Base-by-base conservation (phyloP, 2,888 invertebrate species). In the Tipula vernalis region DNA sequence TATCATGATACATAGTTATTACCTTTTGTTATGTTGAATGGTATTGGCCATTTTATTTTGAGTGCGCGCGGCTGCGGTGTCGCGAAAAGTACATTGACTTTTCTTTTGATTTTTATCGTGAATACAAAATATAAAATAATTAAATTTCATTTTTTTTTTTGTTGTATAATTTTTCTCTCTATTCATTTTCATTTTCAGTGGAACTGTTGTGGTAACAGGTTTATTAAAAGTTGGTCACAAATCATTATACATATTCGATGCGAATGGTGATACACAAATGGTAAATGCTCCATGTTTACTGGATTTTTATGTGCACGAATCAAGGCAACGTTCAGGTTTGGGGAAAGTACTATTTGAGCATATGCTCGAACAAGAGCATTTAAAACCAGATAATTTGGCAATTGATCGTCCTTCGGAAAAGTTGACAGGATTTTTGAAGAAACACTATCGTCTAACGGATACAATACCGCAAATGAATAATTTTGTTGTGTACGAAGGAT, bases 391-490 rank as follows among this genome's bases (percentile, higher is more conserved):
- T 3, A 95, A 96, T 90, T 92, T 98, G 89, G 98, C 99, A 0
- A 96, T 99, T 88, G 99, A 99, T 91, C 94, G 97, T 71, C 99
- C 99, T 0, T 98, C 98, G 0, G 94, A 95, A 86, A 98, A 98
- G 91, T 95, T 98, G 89, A 92, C 97, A 88, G 94, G 94, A 44
- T 99, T 99, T 91, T 92, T 99, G 28, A 92, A 93, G 71, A 97
- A 97, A 90, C 96, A 98, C 91, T 99, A 98, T 91, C 93, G 93
- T 18, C 90, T 93, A 71, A 90, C 91, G 71, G 90, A 90, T 87
- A 94, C 95, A 18, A 94, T 97, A 88, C 95, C 95, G 83, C 98
- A 98, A 91, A 95, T 95, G 89, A 98, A 97, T 91, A 97, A 97
- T 91, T 97, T 96, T 91, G 97, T 97, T 47, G 94, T 98, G 18